phyloP scores from a whole-genome alignment of 2,797 vertebrate species.

The Leucoraja ocellata region DNA sequence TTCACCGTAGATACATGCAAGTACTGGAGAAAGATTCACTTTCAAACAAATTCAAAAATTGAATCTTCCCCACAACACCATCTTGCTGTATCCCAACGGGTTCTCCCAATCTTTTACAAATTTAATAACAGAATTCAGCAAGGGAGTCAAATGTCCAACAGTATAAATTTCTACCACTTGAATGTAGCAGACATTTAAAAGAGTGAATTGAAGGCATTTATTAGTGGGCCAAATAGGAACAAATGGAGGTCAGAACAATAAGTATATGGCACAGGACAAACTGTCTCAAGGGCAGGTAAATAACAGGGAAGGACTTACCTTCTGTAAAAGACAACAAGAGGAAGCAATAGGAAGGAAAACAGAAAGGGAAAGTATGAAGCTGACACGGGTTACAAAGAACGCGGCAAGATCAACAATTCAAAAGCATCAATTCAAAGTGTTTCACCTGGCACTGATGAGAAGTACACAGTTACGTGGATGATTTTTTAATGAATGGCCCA shows the following conservation, averaged over 20 bases:
- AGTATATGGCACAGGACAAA: not conserved
- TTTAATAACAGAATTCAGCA: not conserved
- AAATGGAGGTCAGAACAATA: not conserved
- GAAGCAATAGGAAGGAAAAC: slow-evolving; percentile 69
- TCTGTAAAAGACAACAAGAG: slow-evolving; percentile 79
- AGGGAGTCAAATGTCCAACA: not conserved
- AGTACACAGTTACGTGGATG: not conserved
- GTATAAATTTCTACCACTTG: not conserved
- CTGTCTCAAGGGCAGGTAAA: not conserved
- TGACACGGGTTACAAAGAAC: slow-evolving; percentile 41
- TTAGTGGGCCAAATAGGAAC: not conserved
- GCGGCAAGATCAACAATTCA: slow-evolving; percentile 4
- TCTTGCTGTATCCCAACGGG: too few relatives aligned
- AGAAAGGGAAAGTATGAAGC: slow-evolving; percentile 64
- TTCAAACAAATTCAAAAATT: not conserved
- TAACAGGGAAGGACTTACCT: slow-evolving; percentile 72
- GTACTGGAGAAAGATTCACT: not conserved
- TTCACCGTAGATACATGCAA: not conserved
- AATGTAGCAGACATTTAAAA: not conserved
- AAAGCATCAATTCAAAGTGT: not conserved
- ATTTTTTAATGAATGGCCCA: not conserved
- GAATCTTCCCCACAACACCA: not conserved
- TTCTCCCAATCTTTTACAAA: not conserved
- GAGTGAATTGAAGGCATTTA: not conserved
- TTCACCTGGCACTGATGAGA: not conserved